phyloP scores from a whole-genome alignment of 1,140 invertebrate genomes.

The Drosophila albomicans region DNA sequence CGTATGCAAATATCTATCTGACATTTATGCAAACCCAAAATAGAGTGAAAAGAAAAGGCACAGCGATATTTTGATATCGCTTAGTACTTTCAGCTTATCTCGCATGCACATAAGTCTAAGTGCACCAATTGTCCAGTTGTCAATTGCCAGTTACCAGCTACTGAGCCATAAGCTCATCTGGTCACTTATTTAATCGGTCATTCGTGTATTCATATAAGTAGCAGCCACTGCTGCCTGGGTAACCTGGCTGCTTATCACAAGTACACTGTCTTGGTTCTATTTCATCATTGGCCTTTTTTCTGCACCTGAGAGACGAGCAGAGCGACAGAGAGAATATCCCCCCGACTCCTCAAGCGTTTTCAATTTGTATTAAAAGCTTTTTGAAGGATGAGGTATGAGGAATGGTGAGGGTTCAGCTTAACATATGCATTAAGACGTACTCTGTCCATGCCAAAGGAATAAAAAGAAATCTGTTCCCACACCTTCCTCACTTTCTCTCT shows the following conservation, averaged over 20 bases:
- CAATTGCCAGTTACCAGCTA: slow-evolving; percentile 3
- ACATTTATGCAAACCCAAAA: slow-evolving; percentile 62
- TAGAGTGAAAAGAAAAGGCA: not conserved
- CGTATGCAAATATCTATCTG: slow-evolving; percentile 64
- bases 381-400: slow-evolving; percentile 26
- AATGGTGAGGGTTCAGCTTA: slow-evolving; percentile 47
- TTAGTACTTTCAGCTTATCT: slow-evolving; percentile 52
- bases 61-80: slow-evolving; percentile 29
- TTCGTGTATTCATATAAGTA: slow-evolving; percentile 36
- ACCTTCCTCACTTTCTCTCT: not conserved
- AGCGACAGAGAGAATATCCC: not conserved
- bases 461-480: slow-evolving; percentile 44
- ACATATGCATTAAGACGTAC: slow-evolving; percentile 70
- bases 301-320: slow-evolving; percentile 20
- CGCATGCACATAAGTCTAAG: slow-evolving; percentile 10
- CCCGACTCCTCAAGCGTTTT: slow-evolving; percentile 62
- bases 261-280: slow-evolving; percentile 49
- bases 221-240: slow-evolving; percentile 20
- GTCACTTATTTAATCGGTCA: slow-evolving; percentile 64
- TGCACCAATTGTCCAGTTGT: slow-evolving; percentile 1
- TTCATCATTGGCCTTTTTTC: slow-evolving; percentile 55
- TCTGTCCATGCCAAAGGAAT: slow-evolving; percentile 44
- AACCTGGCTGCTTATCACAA: slow-evolving; percentile 60
- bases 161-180: slow-evolving; percentile 30
- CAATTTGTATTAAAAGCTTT: slow-evolving; percentile 82